Evolutionary conservation across 1,140 invertebrate species (phyloP).

Genomic region (Pachypeltis micranthus): DNA sequence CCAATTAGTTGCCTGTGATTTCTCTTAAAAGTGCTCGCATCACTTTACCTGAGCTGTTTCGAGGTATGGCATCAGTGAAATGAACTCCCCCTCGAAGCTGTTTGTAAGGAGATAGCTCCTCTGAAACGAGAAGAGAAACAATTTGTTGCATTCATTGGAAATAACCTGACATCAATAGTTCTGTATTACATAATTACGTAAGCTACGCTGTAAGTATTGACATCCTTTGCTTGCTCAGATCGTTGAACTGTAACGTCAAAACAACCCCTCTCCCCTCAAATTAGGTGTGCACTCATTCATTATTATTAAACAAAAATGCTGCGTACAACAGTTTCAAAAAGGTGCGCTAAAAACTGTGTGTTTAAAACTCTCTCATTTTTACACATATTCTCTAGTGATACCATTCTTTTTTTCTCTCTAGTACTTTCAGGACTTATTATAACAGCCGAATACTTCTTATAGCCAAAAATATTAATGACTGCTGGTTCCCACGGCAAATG

Average conservation of each 20-base stretch:
- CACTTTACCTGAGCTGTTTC: slow-evolving; percentile 6
- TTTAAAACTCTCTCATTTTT: too few relatives aligned
- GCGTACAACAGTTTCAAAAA: too few relatives aligned
- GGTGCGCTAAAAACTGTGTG: too few relatives aligned
- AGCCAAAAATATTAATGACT: too few relatives aligned
- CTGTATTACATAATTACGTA: too few relatives aligned
- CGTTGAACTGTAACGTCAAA: background rate
- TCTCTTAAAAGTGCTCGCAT: background rate
- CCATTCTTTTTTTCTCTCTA: too few relatives aligned
- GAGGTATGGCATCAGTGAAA: slow-evolving; percentile 9
- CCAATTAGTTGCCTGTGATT: too few relatives aligned
- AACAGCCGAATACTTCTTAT: too few relatives aligned
- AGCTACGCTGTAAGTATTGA: background rate
- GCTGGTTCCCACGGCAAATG: too few relatives aligned
- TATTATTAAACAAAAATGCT: too few relatives aligned
- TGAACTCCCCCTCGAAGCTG: slow-evolving; percentile 11
- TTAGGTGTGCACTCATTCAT: background rate
- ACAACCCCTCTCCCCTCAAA: background rate
- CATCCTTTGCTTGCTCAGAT: background rate
- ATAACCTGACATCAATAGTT: background rate
- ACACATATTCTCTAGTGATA: too few relatives aligned
- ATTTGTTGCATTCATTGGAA: background rate
- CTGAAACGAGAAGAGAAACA: slow-evolving; percentile 3
- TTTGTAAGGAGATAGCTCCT: slow-evolving; percentile 9
- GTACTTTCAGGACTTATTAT: too few relatives aligned